Evolutionary conservation across 92 coral and sea anemone genomes (phyloP), one percentile per base, ranked within the genome.

Genomic region (Siderastrea radians): DNA sequence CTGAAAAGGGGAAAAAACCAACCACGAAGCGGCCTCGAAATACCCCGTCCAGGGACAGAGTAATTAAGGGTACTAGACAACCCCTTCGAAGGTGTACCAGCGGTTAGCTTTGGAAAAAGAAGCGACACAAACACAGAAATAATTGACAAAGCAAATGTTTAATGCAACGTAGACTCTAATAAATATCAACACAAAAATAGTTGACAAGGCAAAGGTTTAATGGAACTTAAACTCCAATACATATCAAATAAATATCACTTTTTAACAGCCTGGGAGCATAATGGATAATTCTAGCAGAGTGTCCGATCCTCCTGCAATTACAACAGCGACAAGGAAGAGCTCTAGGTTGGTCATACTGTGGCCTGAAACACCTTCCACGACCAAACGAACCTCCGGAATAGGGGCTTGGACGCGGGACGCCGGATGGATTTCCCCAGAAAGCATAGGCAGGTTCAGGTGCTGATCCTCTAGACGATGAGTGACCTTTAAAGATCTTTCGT

Each of bases 51-150:
- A 26, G 38, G 38, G 38, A 26, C 38, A 26, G 38, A 26, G 38
- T 26, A 26, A 26, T 26, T 26, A 73, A 49, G 78, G 61, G 57
- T 15, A 49, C 9, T 16, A 66, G 71, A 7, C 4, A 17, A 66
- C 71, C 60, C 38, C 38, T 26, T 26, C 38, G 38, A 60, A 66
- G 83, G 46, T 49, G 54, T 57, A 26, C 62, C 65, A 75, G 65
- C 79, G 79, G 79, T 75, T 75, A 75, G 65, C 79, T 26, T 26
- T 26, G 38, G 38, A 71, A 71, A 49, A 6, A 72, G 15, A 16
- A 72, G 77, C 59, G 77, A 72, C 49, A 72, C 77, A 49, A 50
- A 72, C 77, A 50, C 77, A 72, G 38, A 50, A 72, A 6, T 72
- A 72, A 72, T 49, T 8, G 58, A 49, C 15, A 50, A 72, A 49